phyloP scores from a whole-genome alignment of 2,797 vertebrate species.

The Alauda arvensis region DNA sequence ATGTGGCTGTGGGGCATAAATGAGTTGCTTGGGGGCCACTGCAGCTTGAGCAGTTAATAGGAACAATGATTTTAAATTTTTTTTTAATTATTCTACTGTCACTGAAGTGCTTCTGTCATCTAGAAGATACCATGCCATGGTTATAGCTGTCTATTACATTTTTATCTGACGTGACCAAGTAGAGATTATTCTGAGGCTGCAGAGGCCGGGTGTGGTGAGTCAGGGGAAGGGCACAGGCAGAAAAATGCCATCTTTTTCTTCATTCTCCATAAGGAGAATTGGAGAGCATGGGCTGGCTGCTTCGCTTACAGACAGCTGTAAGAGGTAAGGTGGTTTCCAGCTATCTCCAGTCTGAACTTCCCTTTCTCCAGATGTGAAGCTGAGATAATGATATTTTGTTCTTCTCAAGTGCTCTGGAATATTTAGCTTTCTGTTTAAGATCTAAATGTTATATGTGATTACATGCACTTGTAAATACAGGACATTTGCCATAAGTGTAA shows the following conservation, averaged over 20 bases:
- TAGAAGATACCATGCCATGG: fast-evolving
- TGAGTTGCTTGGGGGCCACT: not conserved
- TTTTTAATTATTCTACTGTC: not conserved
- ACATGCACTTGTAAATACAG: not conserved
- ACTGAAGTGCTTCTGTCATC: not conserved
- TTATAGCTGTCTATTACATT: not conserved
- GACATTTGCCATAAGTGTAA: not conserved
- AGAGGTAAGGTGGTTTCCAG: not conserved
- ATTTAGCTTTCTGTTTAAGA: not conserved
- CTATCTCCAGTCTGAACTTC: not conserved
- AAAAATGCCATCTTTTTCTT: not conserved
- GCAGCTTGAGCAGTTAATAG: not conserved
- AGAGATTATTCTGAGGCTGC: not conserved
- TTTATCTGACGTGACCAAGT: not conserved
- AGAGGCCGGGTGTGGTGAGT: not conserved
- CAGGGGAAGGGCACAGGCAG: not conserved
- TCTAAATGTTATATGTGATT: not conserved
- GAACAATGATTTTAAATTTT: not conserved
- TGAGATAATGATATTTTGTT: not conserved
- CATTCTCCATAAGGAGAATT: not conserved
- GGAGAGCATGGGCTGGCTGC: not conserved
- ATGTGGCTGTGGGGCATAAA: not conserved
- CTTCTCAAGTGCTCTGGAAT: not conserved
- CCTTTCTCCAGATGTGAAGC: not conserved
- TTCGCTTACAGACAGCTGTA: not conserved